Percentiles rank a stretch among this genome's conserved stretches.
Evolutionary conservation across 2,113 vertebrate species (phyloP).

Genomic region (Azemiops feae): DNA sequence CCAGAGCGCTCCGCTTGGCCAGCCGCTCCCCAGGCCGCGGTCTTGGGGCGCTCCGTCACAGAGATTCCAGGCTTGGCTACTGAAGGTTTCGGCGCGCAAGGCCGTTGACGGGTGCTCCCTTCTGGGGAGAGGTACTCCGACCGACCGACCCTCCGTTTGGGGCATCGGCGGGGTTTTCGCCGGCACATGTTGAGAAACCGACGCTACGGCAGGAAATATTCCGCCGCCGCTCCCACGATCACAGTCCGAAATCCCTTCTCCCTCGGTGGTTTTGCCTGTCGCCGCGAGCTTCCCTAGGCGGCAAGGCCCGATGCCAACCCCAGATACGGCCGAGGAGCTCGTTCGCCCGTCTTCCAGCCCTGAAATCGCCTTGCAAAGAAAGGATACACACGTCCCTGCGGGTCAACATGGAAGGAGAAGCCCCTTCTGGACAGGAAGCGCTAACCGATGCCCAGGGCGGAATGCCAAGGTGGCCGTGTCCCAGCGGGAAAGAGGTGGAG

Average conservation of each 20-base stretch:
- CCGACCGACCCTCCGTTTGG: neutral
- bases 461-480: neutral
- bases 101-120: neutral
- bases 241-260: constrained; percentile 11
- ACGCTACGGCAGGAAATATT: neutral
- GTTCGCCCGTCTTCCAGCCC: constrained; percentile 59
- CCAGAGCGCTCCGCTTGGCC: neutral
- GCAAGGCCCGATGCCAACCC: constrained; percentile 55
- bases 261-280: constrained; percentile 37
- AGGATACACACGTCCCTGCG: constrained; percentile 55
- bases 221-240: neutral
- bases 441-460: neutral
- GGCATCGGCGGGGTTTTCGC: neutral
- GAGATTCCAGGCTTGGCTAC: neutral
- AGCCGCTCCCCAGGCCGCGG: neutral
- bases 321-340: constrained; percentile 36
- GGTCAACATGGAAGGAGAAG: constrained; percentile 63
- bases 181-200: neutral
- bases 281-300: constrained; percentile 50
- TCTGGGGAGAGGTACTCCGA: no score
- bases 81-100: neutral
- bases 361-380: constrained; percentile 62
- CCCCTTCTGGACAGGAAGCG: constrained; percentile 40
- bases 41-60: neutral
- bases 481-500: accelerated